Conservation (phyloP, 2,113 vertebrate genomes). For the Asarcornis scutulata region DNA sequence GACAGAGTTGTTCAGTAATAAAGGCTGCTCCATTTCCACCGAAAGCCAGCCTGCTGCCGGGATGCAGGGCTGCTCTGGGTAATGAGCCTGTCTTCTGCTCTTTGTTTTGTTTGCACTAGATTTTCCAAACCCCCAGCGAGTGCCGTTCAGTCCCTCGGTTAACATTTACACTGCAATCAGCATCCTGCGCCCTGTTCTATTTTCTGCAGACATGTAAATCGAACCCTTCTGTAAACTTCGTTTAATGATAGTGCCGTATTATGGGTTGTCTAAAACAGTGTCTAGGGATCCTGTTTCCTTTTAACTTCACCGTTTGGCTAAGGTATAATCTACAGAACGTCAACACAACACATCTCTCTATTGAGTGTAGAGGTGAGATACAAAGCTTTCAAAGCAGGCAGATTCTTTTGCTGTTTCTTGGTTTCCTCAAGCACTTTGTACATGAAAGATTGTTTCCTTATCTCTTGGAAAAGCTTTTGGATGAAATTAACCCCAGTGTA, state of each 20-base stretch:
- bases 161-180: slow-evolving; percentile 77
- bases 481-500: slow-evolving; percentile 63
- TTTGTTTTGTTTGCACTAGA: slow-evolving; percentile 7
- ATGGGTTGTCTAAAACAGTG: slow-evolving; percentile 79
- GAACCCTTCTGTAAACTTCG: slow-evolving; percentile 74
- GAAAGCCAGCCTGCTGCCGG: background rate
- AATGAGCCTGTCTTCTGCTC: rapidly evolving
- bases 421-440: slow-evolving; percentile 71
- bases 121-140: background rate
- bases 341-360: slow-evolving; percentile 71
- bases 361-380: slow-evolving; percentile 68
- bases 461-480: slow-evolving; percentile 68
- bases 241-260: slow-evolving; percentile 76
- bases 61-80: background rate
- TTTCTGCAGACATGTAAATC: slow-evolving; percentile 83
- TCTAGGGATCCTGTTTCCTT: slow-evolving; percentile 81
- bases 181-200: slow-evolving; percentile 73
- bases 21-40: background rate
- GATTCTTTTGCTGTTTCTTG: slow-evolving; percentile 70
- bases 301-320: slow-evolving; percentile 65
- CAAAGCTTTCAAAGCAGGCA: slow-evolving; percentile 64
- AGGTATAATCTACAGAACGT: slow-evolving; percentile 66
- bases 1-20: background rate
- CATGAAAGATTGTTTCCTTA: slow-evolving; percentile 69
- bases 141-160: slow-evolving; percentile 5